Conservation (phyloP, 64 coral and sea anemone genomes). For the Dendronephthya gigantea region DNA sequence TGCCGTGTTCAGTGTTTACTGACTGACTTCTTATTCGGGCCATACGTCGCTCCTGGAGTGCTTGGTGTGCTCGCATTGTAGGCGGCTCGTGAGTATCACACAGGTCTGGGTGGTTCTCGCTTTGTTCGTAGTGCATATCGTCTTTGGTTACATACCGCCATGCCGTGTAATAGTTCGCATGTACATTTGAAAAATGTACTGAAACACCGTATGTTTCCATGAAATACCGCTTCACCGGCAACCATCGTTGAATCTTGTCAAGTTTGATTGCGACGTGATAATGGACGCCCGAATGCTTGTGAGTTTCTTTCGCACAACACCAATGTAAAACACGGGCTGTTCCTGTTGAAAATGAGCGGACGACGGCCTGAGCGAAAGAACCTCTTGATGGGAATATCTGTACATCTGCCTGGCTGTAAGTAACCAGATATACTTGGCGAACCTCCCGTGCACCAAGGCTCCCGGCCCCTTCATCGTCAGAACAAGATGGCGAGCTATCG, state of each 20-base stretch:
- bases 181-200: conserved; percentile 21
- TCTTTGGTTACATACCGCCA: conserved; percentile 40
- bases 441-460: not conserved
- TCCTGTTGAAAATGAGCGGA: conserved; percentile 23
- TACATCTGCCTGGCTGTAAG: conserved; percentile 35
- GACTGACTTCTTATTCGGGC: not conserved
- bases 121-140: conserved; percentile 15
- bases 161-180: conserved; percentile 38
- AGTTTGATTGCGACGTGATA: conserved; percentile 9
- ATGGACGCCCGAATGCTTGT: not conserved
- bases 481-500: too few relatives aligned
- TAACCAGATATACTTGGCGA: conserved; percentile 3
- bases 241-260: conserved; percentile 8
- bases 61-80: not conserved
- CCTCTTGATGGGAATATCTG: conserved; percentile 1
- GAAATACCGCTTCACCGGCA: conserved; percentile 1
- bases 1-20: not conserved
- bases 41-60: not conserved
- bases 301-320: not conserved
- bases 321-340: not conserved
- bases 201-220: not conserved
- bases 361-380: conserved; percentile 24
- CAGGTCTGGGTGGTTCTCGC: not conserved
- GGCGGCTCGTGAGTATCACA: not conserved
- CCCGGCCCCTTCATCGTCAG: too few relatives aligned